These are phyloP conservation scores for Atlantisia rogersi DNA, from an alignment of 2,113 vertebrate species.

Conservation along the genomic window DNA sequence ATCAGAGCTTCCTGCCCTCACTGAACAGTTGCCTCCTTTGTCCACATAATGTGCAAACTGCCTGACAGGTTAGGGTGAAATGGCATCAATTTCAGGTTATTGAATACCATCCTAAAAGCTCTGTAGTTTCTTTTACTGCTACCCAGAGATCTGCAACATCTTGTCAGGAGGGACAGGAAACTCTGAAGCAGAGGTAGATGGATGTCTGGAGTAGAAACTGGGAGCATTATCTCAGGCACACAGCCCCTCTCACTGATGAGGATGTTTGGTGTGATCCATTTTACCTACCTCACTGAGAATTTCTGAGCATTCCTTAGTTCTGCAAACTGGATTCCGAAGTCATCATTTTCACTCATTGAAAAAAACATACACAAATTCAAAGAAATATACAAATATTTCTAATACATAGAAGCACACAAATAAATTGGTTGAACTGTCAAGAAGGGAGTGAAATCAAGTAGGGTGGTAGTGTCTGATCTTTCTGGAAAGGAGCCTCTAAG, in stretches of 20 bases:
- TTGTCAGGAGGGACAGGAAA: background rate
- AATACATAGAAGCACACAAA: background rate
- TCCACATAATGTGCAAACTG: constrained; percentile 18
- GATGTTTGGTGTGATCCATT: background rate
- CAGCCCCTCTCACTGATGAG: background rate
- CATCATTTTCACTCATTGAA: background rate
- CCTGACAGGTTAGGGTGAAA: constrained; percentile 30
- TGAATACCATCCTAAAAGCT: background rate
- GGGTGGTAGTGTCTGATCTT: background rate
- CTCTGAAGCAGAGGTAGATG: background rate
- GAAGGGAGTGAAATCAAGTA: background rate
- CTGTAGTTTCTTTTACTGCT: background rate
- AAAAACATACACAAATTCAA: background rate
- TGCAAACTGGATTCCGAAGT: background rate
- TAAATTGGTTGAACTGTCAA: background rate
- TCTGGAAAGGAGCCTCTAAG: background rate
- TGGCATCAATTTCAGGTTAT: constrained; percentile 24
- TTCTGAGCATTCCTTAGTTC: background rate
- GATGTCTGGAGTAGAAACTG: background rate
- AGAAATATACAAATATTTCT: background rate
- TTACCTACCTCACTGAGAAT: background rate
- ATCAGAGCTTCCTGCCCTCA: background rate
- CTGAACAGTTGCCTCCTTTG: constrained; percentile 10
- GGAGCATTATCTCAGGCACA: background rate
- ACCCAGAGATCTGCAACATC: background rate